A percentile compares a stretch with the other conserved stretches of the same genome.
phyloP scores from a whole-genome alignment of 2,797 vertebrate genomes.

The Myotis findleyi region DNA sequence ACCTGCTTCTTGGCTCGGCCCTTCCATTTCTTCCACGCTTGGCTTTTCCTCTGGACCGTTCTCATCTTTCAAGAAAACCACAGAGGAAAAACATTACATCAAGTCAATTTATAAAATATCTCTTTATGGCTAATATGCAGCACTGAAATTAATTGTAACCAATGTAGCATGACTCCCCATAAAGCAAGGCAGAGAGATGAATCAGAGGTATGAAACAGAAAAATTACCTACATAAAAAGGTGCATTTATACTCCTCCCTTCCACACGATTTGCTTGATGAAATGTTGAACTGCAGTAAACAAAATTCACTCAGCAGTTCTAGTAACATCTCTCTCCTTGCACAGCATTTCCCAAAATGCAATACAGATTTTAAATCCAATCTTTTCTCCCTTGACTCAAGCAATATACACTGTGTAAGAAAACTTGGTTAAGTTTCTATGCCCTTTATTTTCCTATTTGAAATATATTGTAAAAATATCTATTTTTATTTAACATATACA shows the following conservation, averaged over 20 bases:
- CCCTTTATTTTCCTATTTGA: conserved; percentile 53
- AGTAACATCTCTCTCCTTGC: conserved; percentile 51
- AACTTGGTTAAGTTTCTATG: conserved; percentile 13
- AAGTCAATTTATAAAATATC: conserved; percentile 75
- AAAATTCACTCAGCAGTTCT: conserved; percentile 58
- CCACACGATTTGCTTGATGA: conserved; percentile 53
- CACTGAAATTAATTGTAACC: conserved; percentile 77
- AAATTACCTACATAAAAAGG: conserved; percentile 36
- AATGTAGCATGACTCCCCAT: conserved; percentile 68
- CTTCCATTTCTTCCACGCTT: conserved; percentile 69
- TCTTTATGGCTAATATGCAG: conserved; percentile 74
- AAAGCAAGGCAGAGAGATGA: conserved; percentile 68
- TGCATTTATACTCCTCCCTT: conserved; percentile 45
- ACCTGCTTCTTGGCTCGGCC: conserved; percentile 84
- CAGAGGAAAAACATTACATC: conserved; percentile 57
- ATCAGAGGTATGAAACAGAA: conserved; percentile 69
- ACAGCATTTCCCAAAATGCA: conserved; percentile 36
- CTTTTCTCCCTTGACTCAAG: conserved; percentile 32
- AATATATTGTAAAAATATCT: background rate
- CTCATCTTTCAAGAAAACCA: conserved; percentile 83
- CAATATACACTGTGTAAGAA: background rate
- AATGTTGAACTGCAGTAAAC: conserved; percentile 67
- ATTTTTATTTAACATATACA: conserved; percentile 48
- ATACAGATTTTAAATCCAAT: conserved; percentile 54
- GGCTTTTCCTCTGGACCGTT: conserved; percentile 75